phyloP scores from a whole-genome alignment of 2,113 vertebrate genomes.

The Sphaerodactylus townsendi region DNA sequence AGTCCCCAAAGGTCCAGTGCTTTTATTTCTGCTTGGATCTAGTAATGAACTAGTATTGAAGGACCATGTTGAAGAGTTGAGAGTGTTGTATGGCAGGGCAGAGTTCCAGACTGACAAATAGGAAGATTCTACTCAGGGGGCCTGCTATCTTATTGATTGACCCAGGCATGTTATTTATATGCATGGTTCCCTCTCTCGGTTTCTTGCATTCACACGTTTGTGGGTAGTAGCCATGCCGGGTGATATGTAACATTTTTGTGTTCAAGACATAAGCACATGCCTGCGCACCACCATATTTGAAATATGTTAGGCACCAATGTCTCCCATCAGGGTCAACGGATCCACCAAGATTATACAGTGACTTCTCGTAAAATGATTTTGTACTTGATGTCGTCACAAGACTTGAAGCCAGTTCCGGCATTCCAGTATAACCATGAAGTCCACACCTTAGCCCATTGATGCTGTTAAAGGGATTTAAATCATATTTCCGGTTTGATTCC shows the following conservation, averaged over 20 bases:
- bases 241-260: not conserved
- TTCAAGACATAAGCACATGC: not conserved
- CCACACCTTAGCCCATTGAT: not conserved
- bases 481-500: not conserved
- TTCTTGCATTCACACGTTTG: slow-evolving; percentile 19
- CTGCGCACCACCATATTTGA: not conserved
- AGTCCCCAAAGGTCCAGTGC: slow-evolving; percentile 4
- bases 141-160: not conserved
- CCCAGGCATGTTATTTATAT: not conserved
- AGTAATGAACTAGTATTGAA: slow-evolving; percentile 2
- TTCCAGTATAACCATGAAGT: not conserved
- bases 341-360: not conserved
- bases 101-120: not conserved
- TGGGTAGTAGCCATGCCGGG: not conserved
- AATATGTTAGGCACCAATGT: not conserved
- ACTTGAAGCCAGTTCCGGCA: not conserved
- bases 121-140: not conserved
- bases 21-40: slow-evolving; percentile 43
- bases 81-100: not conserved
- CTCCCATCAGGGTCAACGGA: slow-evolving; percentile 7
- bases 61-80: not conserved
- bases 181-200: not conserved
- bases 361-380: not conserved
- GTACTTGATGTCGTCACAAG: not conserved
- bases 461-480: not conserved